Conservation (phyloP, 2,888 invertebrate species). For the Arenicola marina region DNA sequence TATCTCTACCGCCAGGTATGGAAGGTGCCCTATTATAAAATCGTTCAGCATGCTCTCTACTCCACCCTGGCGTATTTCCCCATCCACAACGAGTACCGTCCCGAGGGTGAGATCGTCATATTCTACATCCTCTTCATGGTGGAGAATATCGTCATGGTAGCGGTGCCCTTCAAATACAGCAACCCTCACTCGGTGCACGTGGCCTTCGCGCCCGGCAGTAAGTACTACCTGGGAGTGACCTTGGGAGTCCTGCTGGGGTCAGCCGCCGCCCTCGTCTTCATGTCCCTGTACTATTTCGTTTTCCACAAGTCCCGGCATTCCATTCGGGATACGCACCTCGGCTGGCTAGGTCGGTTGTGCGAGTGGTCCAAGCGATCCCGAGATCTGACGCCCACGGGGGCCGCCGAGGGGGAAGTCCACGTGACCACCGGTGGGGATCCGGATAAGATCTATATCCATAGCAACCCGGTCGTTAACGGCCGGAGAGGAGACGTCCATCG, state of each 20-base stretch:
- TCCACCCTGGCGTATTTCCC: constrained; percentile 26
- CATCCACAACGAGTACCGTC: constrained; percentile 27
- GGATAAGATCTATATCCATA: too few relatives aligned
- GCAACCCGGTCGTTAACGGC: too few relatives aligned
- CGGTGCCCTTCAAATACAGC: constrained; percentile 12
- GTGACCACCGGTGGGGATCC: too few relatives aligned
- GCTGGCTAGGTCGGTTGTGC: constrained; percentile 17
- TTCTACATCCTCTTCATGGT: constrained; percentile 22
- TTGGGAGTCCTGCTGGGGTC: constrained; percentile 15
- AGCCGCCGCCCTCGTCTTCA: constrained; percentile 17
- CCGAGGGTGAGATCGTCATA: constrained; percentile 28
- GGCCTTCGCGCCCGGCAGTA: constrained; percentile 3
- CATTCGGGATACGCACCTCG: constrained; percentile 20
- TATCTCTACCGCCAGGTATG: constrained; percentile 24
- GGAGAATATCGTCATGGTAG: constrained; percentile 30
- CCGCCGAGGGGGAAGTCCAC: neutral
- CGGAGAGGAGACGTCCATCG: too few relatives aligned
- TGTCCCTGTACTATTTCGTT: constrained; percentile 24
- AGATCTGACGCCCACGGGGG: too few relatives aligned
- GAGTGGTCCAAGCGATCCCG: constrained; percentile 13
- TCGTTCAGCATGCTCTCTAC: constrained; percentile 21
- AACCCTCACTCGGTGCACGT: neutral
- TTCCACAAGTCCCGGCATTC: constrained; percentile 16
- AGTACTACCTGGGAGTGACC: constrained; percentile 15
- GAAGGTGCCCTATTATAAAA: constrained; percentile 20